Base-by-base conservation (phyloP, 1,140 invertebrate species). In the Onthophagus taurus region DNA sequence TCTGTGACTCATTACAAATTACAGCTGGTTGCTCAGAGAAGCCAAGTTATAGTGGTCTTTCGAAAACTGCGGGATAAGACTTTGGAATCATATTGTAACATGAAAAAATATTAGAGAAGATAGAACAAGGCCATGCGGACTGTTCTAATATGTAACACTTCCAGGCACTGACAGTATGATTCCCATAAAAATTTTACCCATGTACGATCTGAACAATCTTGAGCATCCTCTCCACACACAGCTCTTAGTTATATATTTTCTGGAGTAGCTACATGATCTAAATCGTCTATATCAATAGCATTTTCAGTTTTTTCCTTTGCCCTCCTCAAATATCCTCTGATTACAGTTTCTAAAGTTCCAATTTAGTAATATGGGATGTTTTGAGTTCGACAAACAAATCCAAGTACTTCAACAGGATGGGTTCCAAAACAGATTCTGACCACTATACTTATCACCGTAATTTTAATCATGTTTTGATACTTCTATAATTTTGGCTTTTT, bases 181-280 rank as follows among this genome's bases (percentile, higher is more conserved):
- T 99, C 97, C 97, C 97, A 99, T 1, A 99, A 72, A 63, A 99
- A 99, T 70, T 98, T 98, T 0, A 99, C 93, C 97, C 96, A 99
- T 11, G 93, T 97, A 43, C 97, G 79, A 62, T 99, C 96, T 44
- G 85, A 95, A 17, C 94, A 76, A 63, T 99, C 96, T 70, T 99
- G 95, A 0, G 90, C 89, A 69, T 95, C 94, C 68, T 99, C 96
- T 13, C 92, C 94, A 56, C 91, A 97, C 0, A 99, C 95, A 39
- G 92, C 93, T 59, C 87, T 89, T 14, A 92, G 67, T n/a, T 91
- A 65, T 51, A 90, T 95, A 69, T 89, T 94, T 70, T 99, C 97
- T 0, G 97, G 96, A 9, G 95, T 97, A 18, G 95, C 89, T 16
- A 97, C 75, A 63, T 94, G 89, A 61, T 99, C 96, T 47, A 99